Percentiles rank a stretch among this genome's conserved stretches.
Conservation (phyloP, 2,797 vertebrate genomes). For the Poeciliopsis infans region DNA sequence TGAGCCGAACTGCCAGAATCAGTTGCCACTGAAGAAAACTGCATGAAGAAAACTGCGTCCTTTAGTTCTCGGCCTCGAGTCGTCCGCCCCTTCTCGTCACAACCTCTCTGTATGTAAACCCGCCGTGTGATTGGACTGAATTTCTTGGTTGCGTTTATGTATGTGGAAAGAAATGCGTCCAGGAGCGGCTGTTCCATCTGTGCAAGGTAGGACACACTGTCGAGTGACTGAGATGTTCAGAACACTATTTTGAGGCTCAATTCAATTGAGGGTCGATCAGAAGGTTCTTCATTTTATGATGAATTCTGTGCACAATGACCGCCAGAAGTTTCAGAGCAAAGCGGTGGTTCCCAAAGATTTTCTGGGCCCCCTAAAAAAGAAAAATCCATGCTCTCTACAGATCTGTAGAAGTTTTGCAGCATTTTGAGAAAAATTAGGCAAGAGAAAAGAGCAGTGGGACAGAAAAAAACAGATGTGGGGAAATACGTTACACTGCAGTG, state of each 20-base stretch:
- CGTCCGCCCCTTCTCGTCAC: not conserved
- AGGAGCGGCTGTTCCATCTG: not conserved
- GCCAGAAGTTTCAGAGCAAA: not conserved
- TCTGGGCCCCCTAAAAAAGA: no score
- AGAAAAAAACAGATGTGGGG: not conserved
- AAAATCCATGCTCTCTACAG: not conserved
- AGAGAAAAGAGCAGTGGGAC: not conserved
- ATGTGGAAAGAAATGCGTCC: not conserved
- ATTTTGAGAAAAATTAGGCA: not conserved
- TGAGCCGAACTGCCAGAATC: not conserved
- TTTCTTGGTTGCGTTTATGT: not conserved
- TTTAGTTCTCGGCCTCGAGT: no score
- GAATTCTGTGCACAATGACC: not conserved
- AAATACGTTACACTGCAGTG: not conserved
- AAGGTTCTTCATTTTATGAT: not conserved
- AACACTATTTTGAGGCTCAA: not conserved
- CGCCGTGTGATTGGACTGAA: not conserved
- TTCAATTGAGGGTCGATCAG: not conserved
- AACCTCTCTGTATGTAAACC: no score
- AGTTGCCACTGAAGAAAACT: no score
- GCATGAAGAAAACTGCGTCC: not conserved
- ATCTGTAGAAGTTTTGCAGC: not conserved
- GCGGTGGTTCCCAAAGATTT: no score
- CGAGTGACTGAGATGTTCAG: not conserved
- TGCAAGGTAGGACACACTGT: not conserved